These are phyloP conservation scores for Armadillidium nasatum DNA, from an alignment of 1,140 invertebrate genomes.

Conservation along the genomic window DNA sequence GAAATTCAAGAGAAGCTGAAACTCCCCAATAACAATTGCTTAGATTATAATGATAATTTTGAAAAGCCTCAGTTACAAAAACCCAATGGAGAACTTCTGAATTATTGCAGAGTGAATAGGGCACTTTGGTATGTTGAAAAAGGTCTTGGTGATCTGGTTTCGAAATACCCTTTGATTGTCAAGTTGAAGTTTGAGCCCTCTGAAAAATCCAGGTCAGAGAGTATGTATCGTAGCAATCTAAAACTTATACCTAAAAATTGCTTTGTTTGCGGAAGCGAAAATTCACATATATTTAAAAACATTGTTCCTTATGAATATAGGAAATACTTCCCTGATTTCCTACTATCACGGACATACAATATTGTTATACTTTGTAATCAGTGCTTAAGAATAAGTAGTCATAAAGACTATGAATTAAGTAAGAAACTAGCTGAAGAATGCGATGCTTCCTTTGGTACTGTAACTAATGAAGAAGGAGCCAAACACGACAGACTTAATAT, in stretches of 20 bases:
- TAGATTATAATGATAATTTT: no score
- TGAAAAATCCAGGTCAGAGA: slow-evolving; percentile 63
- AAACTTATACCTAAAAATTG: slow-evolving; percentile 70
- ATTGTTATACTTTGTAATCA: slow-evolving; percentile 66
- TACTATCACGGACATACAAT: slow-evolving; percentile 80
- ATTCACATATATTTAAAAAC: slow-evolving; percentile 71
- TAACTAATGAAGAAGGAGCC: slow-evolving; percentile 48
- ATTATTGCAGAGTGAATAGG: slow-evolving; percentile 56
- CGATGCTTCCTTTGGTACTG: slow-evolving; percentile 58
- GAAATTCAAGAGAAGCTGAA: no score
- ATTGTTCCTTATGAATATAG: slow-evolving; percentile 78
- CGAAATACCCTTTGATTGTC: slow-evolving; percentile 66
- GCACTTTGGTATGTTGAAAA: slow-evolving; percentile 68
- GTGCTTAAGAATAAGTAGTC: slow-evolving; percentile 70
- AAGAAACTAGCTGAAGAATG: slow-evolving; percentile 60
- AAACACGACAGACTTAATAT: slow-evolving; percentile 51
- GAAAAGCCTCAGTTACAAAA: no score
- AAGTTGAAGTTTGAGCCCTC: slow-evolving; percentile 74
- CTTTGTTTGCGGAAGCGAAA: slow-evolving; percentile 68
- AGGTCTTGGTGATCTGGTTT: slow-evolving; percentile 59
- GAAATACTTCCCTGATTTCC: slow-evolving; percentile 69
- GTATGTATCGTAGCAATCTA: slow-evolving; percentile 52
- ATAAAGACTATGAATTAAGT: slow-evolving; percentile 61
- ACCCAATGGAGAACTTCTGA: no score
- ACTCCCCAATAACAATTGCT: no score